Percentiles rank a stretch among this genome's conserved stretches.
phyloP scores from a whole-genome alignment of 2,113 vertebrate genomes.

The Gymnocephalus cernua region DNA sequence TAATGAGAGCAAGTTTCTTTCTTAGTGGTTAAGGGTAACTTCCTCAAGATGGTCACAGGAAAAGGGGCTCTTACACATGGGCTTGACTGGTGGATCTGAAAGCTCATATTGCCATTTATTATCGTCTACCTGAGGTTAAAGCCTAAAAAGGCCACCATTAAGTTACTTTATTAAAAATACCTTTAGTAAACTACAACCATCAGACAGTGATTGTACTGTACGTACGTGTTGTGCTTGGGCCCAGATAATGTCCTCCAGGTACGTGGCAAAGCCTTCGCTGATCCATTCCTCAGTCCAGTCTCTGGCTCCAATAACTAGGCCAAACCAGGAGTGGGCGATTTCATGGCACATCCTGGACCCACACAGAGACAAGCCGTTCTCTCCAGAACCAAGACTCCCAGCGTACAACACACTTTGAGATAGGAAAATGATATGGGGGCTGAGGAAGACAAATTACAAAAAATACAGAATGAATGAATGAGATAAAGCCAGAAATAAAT shows the following conservation, averaged over 20 bases:
- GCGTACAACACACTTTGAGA: slow-evolving; percentile 90
- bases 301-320: slow-evolving; percentile 92
- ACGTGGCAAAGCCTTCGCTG: slow-evolving; percentile 97
- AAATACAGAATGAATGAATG: slow-evolving; percentile 18
- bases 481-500: slow-evolving; percentile 1
- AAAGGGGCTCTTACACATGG: not conserved
- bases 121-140: not conserved
- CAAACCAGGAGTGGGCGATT: slow-evolving; percentile 97
- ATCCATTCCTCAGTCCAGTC: slow-evolving; percentile 99
- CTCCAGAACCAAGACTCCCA: slow-evolving; percentile 30
- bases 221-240: slow-evolving; percentile 90
- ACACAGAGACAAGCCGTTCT: slow-evolving; percentile 84
- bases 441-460: slow-evolving; percentile 79
- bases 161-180: not conserved
- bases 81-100: not conserved
- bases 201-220: slow-evolving; percentile 56
- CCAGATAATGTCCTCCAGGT: slow-evolving; percentile 95
- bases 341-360: slow-evolving; percentile 95
- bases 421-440: slow-evolving; percentile 96
- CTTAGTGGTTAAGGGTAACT: not conserved
- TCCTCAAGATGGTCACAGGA: not conserved
- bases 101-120: not conserved
- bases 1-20: not conserved
- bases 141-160: not conserved
- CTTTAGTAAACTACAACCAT: not conserved